These are phyloP conservation scores for Phylloscopus collybita DNA, from an alignment of 2,797 vertebrate species.

Conservation along the genomic window DNA sequence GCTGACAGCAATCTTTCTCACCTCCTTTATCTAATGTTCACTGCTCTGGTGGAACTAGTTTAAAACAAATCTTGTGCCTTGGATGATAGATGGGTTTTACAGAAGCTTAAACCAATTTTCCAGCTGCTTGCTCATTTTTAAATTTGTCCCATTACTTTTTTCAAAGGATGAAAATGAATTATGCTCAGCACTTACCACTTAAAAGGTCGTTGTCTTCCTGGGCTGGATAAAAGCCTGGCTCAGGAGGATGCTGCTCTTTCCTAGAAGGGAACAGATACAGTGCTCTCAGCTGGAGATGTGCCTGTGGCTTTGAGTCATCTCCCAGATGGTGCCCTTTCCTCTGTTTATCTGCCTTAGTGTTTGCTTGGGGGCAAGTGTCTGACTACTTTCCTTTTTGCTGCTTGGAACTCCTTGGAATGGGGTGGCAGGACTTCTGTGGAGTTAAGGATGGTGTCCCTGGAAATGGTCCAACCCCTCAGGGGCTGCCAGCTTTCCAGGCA, in stretches of 20 bases:
- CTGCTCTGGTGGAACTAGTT: background rate
- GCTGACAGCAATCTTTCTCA: background rate
- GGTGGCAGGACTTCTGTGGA: background rate
- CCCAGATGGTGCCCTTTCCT: background rate
- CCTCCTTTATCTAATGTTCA: background rate
- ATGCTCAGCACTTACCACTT: background rate
- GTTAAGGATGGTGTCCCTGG: background rate
- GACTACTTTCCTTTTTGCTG: background rate
- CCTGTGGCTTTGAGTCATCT: background rate
- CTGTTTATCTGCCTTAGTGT: background rate
- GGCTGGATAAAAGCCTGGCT: background rate
- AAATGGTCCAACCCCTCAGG: background rate
- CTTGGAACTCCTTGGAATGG: background rate
- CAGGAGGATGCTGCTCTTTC: accelerated
- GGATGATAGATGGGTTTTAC: background rate
- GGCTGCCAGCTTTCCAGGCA: background rate
- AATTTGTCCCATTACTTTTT: constrained; percentile 18
- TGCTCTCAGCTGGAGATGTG: background rate
- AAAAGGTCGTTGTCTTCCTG: background rate
- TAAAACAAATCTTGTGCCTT: background rate
- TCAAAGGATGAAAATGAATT: background rate
- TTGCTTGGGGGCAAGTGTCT: background rate
- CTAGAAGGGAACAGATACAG: background rate
- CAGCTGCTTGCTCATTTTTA: background rate
- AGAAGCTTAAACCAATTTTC: constrained; percentile 22